phyloP scores from a whole-genome alignment of 1,140 invertebrate species.

The Archegozetes longisetosus region DNA sequence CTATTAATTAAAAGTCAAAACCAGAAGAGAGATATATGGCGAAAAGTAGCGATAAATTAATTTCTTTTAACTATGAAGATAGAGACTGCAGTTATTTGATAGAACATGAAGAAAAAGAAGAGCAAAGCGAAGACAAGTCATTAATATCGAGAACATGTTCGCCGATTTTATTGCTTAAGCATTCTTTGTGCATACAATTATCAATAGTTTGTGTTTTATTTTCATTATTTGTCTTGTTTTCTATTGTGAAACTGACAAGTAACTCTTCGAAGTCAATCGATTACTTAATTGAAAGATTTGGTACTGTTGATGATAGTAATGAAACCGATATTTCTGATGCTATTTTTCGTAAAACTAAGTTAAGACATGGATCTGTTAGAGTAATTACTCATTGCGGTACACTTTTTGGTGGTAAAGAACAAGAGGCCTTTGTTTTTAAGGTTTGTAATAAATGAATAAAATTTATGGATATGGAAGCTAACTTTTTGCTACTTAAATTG shows the following conservation, averaged over 20 bases:
- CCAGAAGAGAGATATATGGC: no score
- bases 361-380: constrained; percentile 12
- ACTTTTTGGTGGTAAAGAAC: constrained; percentile 16
- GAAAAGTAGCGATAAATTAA: no score
- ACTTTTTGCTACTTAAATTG: no score
- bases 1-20: no score
- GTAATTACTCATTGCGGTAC: constrained; percentile 18
- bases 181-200: neutral
- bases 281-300: neutral
- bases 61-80: neutral
- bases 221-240: neutral
- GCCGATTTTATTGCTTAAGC: neutral
- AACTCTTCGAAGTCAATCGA: neutral
- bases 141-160: neutral
- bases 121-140: no score
- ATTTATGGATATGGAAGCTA: no score
- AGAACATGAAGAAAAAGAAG: no score
- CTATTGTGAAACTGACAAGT: neutral
- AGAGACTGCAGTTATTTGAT: no score
- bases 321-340: neutral
- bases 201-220: neutral
- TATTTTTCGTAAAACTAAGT: neutral
- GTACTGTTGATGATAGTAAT: neutral
- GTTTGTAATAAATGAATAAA: no score
- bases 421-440: constrained; percentile 20